A percentile compares a stretch with the other conserved stretches of the same genome.
These are phyloP conservation scores for Bufo bufo DNA, from an alignment of 2,113 vertebrate genomes.

Conservation along the genomic window DNA sequence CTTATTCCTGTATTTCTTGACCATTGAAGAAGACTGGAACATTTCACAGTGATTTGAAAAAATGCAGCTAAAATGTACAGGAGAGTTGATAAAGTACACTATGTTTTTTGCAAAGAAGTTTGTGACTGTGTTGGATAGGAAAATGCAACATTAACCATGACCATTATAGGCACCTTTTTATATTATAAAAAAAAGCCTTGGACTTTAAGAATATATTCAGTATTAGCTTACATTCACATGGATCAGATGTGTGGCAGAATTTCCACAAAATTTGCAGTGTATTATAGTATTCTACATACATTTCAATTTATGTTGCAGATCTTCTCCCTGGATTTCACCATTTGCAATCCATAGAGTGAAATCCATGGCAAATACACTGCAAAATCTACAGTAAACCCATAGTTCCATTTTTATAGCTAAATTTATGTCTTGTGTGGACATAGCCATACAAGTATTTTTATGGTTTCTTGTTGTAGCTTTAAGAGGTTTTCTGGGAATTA, in stretches of 20 bases:
- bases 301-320: no score
- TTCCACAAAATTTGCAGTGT: no score
- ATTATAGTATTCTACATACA: neutral
- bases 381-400: no score
- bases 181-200: neutral
- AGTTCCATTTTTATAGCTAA: no score
- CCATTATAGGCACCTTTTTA: neutral
- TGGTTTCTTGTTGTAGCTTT: no score
- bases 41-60: conserved; percentile 18
- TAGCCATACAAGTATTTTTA: no score
- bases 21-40: conserved; percentile 3
- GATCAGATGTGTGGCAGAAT: no score
- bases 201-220: neutral
- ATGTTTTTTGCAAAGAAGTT: conserved; percentile 9
- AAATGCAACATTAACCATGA: neutral
- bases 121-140: neutral
- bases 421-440: no score
- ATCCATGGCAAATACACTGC: no score
- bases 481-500: no score
- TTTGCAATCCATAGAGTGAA: no score
- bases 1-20: conserved; percentile 19
- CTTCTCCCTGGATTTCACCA: no score
- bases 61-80: neutral
- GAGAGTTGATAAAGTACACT: conserved; percentile 10
- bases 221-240: neutral